Base-by-base conservation (phyloP, 2,797 vertebrate genomes). In the Halcyon badia region DNA sequence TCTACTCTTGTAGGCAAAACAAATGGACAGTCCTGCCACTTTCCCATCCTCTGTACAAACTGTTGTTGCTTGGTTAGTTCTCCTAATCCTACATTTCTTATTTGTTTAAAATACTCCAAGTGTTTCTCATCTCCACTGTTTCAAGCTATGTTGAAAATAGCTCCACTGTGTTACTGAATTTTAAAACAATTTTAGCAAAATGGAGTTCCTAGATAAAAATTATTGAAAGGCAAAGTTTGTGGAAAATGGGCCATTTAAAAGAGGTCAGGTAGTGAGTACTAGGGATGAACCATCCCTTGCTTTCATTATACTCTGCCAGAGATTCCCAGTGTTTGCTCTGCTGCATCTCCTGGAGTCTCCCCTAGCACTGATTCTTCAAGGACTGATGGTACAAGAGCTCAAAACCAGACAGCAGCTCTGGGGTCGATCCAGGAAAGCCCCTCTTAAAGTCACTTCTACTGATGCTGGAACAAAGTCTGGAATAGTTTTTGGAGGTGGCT, bases 1-100 rank as follows among this genome's bases (percentile, higher is more conserved):
- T 81, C 35, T 87, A 6, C 26, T 85, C 57, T 83, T 73, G 64
- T 70, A 88, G 75, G 87, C 52, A 69, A 94, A 95, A 84, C n/a
- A 82, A 73, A 81, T 31, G 75, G 65, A 37, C 60, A 60, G 54
- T 16, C 30, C 65, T 65, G 46, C 30, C n/a, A 12, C 46, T 33
- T 30, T 72, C 44, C 28, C 46, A 46, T 37, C 37, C 24, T 69
- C 46, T 51, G 15, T 51, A 69, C 26, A 69, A 83, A 61, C 41
- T 19, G 20, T 56, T 81, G 72, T 54, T 73, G 65, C 35, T n/a
- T 49, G 26, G n/a, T 39, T 84, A 65, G 49, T 33, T 49, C 64
- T 68, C 48, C 42, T 86, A 76, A 89, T 80, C 39, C 57, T 52
- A 70, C 49, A 57, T 90, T 71, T 83, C 26, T 28, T 76, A 71